Percentiles rank a stretch among this genome's conserved stretches.
Conservation (phyloP, 2,888 invertebrate species). For the Melipona bicolor region DNA sequence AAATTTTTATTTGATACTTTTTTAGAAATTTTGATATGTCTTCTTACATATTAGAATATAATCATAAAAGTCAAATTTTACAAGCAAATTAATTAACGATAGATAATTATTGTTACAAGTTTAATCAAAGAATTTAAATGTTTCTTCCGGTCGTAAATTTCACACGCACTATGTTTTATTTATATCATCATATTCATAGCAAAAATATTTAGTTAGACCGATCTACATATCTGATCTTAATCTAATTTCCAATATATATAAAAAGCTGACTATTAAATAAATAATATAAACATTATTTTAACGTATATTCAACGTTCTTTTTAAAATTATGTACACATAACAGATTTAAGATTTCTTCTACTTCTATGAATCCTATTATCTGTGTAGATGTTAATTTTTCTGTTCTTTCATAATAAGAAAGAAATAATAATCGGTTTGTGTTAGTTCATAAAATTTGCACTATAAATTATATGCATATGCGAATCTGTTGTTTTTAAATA, state of each 20-base stretch:
- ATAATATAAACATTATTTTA: slow-evolving; percentile 68
- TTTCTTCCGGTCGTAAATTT: slow-evolving; percentile 13
- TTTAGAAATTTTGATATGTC: slow-evolving; percentile 39
- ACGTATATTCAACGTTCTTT: slow-evolving; percentile 56
- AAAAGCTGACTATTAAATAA: slow-evolving; percentile 67
- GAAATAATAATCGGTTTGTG: slow-evolving; percentile 18
- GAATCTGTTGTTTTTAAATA: slow-evolving; percentile 36
- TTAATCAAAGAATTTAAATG: background rate
- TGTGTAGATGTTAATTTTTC: slow-evolving; percentile 6
- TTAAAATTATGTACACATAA: slow-evolving; percentile 60
- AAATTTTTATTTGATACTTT: background rate
- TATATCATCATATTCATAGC: slow-evolving; percentile 54
- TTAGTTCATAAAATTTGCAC: slow-evolving; percentile 37
- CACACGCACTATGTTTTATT: slow-evolving; percentile 35
- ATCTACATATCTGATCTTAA: slow-evolving; percentile 49
- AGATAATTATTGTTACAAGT: slow-evolving; percentile 20
- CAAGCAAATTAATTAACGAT: background rate
- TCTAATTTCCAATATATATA: slow-evolving; percentile 44
- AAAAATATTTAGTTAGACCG: slow-evolving; percentile 65
- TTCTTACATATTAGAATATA: slow-evolving; percentile 10
- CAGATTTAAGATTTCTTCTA: slow-evolving; percentile 46
- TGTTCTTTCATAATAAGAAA: slow-evolving; percentile 16
- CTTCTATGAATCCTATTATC: slow-evolving; percentile 8
- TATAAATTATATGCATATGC: slow-evolving; percentile 34
- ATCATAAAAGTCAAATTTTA: slow-evolving; percentile 3